These are phyloP conservation scores for Anseranas semipalmata DNA, from an alignment of 2,113 vertebrate genomes.

Conservation along the genomic window DNA sequence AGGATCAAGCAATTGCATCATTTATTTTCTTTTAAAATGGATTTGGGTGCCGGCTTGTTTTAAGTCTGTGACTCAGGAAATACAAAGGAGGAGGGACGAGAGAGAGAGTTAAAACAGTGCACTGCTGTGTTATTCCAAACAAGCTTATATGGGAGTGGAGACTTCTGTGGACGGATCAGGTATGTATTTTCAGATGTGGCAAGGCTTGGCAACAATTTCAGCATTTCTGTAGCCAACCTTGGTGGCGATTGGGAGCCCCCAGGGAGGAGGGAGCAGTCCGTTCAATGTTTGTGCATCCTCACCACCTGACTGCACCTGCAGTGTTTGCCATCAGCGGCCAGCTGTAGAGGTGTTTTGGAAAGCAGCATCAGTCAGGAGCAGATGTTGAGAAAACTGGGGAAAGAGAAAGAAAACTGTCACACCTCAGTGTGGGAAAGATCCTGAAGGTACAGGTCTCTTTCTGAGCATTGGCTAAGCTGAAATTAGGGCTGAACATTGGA, in stretches of 20 bases:
- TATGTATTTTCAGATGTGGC: neutral
- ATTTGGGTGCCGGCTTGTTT: neutral
- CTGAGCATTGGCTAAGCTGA: neutral
- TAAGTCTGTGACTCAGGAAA: neutral
- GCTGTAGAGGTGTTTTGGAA: neutral
- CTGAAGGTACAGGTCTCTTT: neutral
- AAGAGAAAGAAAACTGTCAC: neutral
- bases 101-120: neutral
- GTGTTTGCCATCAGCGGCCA: accelerated
- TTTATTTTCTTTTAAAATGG: neutral
- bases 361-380: neutral
- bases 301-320: neutral
- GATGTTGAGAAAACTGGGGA: neutral
- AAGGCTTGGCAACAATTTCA: neutral
- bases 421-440: neutral
- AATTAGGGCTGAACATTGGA: neutral
- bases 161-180: neutral
- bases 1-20: neutral
- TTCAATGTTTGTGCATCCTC: neutral
- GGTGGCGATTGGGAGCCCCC: neutral
- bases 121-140: neutral
- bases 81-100: neutral
- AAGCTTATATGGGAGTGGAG: neutral
- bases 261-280: neutral
- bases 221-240: neutral